Conservation (phyloP, 2,888 invertebrate genomes). For the Asteroscopus sphinx region DNA sequence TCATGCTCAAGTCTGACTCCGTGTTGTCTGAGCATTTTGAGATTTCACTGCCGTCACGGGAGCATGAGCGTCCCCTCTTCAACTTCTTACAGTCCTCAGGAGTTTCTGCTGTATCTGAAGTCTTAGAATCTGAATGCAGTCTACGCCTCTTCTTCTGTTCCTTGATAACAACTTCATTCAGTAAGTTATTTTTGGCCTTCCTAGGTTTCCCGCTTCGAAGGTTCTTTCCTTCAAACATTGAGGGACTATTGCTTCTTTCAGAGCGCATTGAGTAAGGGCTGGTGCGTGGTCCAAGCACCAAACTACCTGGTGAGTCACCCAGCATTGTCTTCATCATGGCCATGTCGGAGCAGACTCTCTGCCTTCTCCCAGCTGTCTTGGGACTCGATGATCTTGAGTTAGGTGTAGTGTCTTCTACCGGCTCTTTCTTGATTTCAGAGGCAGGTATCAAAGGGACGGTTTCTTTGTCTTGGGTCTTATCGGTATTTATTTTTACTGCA, state of each 20-base stretch:
- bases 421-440: conserved; percentile 85
- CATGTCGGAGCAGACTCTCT: conserved; percentile 84
- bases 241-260: conserved; percentile 88
- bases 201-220: conserved; percentile 92
- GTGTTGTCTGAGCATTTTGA: conserved; percentile 91
- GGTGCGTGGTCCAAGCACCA: conserved; percentile 82
- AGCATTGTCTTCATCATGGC: conserved; percentile 85
- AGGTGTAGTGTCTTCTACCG: conserved; percentile 78
- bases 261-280: conserved; percentile 91
- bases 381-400: conserved; percentile 87
- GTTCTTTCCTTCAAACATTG: conserved; percentile 87
- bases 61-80: conserved; percentile 86
- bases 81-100: conserved; percentile 82
- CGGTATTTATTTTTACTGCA: conserved; percentile 73
- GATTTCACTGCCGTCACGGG: conserved; percentile 90
- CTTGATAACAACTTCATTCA: conserved; percentile 90
- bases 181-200: conserved; percentile 88
- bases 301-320: conserved; percentile 77
- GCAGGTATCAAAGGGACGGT: conserved; percentile 79
- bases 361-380: conserved; percentile 81
- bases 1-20: conserved; percentile 91
- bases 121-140: conserved; percentile 89
- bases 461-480: conserved; percentile 79
- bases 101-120: conserved; percentile 75
- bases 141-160: conserved; percentile 89